These are phyloP conservation scores for Lampropteryx suffumata DNA, from an alignment of 2,888 invertebrate genomes.

Conservation along the genomic window DNA sequence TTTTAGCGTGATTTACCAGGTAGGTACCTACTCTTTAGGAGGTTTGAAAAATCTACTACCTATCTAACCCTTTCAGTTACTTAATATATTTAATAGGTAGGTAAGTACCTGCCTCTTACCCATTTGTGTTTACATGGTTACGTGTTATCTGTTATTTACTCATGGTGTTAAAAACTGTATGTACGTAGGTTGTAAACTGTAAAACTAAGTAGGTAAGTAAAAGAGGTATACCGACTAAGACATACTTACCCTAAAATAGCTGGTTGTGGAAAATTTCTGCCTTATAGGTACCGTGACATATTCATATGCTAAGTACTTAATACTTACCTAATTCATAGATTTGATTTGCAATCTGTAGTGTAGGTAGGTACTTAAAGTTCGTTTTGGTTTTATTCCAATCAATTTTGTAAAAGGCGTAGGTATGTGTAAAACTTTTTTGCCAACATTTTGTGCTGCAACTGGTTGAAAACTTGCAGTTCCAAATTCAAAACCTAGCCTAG, in stretches of 20 bases:
- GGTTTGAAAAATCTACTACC: no score
- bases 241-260: conserved; percentile 1
- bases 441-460: neutral
- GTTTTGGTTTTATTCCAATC: no score
- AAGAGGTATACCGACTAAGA: neutral
- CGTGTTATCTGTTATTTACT: conserved; percentile 14
- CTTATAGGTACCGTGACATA: neutral
- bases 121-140: neutral
- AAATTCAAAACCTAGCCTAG: conserved; percentile 10
- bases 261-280: conserved; percentile 10
- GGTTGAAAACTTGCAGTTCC: conserved; percentile 9
- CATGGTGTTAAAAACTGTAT: conserved; percentile 1
- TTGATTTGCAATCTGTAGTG: no score
- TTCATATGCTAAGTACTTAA: no score
- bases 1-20: no score
- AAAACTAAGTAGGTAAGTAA: conserved; percentile 1
- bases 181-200: conserved; percentile 5
- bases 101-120: neutral
- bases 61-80: no score
- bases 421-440: neutral
- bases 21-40: no score
- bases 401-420: neutral
- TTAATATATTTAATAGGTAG: no score
- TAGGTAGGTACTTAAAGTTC: no score
- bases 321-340: no score